Conservation (phyloP, 1,140 invertebrate species). For the Drosophila rufa region DNA sequence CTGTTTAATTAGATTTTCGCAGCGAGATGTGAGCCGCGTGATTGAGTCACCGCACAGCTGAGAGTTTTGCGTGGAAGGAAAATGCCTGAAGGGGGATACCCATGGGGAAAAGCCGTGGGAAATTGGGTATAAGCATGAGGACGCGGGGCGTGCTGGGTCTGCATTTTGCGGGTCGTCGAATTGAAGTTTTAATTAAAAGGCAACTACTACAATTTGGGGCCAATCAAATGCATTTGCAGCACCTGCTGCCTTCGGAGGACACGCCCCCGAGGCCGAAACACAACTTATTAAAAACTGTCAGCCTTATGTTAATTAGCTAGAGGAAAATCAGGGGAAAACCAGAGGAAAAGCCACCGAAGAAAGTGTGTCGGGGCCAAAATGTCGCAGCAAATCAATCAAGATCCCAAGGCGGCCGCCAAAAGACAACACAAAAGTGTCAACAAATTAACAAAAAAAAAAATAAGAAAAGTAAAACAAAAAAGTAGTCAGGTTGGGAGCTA, state of each 20-base stretch:
- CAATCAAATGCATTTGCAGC: slow-evolving; percentile 61
- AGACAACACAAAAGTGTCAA: slow-evolving; percentile 23
- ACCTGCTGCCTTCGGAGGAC: slow-evolving; percentile 30
- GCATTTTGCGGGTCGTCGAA: slow-evolving; percentile 29
- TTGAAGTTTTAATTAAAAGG: slow-evolving; percentile 77
- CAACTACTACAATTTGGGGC: slow-evolving; percentile 49
- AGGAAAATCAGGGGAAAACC: background rate
- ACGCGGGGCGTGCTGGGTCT: slow-evolving; percentile 21
- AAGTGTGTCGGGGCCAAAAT: slow-evolving; percentile 34
- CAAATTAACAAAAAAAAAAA: slow-evolving; percentile 42
- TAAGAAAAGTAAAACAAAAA: background rate
- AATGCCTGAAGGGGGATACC: slow-evolving; percentile 2
- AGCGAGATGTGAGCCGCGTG: slow-evolving; percentile 64
- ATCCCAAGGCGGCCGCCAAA: background rate
- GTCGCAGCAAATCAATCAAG: slow-evolving; percentile 69
- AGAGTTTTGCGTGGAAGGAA: background rate
- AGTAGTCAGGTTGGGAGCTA: background rate
- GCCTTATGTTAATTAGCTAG: slow-evolving; percentile 69
- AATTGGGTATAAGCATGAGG: background rate
- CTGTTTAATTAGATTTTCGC: slow-evolving; percentile 76
- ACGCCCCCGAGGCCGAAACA: too few species aligned
- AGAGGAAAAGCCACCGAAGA: background rate
- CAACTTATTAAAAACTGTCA: slow-evolving; percentile 69
- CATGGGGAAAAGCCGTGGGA: background rate
- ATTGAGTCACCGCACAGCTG: slow-evolving; percentile 60